These are phyloP conservation scores for Paedocypris micromegethes DNA, from an alignment of 2,797 vertebrate genomes.

Conservation along the genomic window DNA sequence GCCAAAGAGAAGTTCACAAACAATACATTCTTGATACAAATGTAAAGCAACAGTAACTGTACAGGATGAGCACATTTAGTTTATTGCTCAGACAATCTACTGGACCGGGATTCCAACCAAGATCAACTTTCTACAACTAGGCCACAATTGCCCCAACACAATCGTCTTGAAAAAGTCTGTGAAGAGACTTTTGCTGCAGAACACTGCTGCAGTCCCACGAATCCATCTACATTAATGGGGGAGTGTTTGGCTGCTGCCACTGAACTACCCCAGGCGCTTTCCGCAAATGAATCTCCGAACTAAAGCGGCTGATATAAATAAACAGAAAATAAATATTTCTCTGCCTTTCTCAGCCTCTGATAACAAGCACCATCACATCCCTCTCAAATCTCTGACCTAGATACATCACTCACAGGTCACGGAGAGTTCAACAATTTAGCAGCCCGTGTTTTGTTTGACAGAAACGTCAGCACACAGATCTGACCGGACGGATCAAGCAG, in stretches of 20 bases:
- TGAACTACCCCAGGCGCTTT: neutral
- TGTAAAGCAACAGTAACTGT: too few relatives aligned
- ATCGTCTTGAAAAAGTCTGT: too few relatives aligned
- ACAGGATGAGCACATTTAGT: too few relatives aligned
- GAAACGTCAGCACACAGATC: conserved; percentile 4
- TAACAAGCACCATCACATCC: conserved; percentile 6
- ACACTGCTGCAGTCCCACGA: neutral
- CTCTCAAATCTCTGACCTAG: conserved; percentile 5
- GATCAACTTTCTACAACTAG: too few relatives aligned
- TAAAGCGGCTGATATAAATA: conserved; percentile 10
- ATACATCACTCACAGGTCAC: conserved; percentile 13
- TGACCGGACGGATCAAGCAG: conserved; percentile 18
- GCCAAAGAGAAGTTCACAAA: too few relatives aligned
- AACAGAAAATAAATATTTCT: conserved; percentile 6
- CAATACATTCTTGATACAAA: too few relatives aligned
- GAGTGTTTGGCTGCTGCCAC: conserved; percentile 5
- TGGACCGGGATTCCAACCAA: too few relatives aligned
- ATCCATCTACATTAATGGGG: neutral
- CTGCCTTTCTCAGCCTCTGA: conserved; percentile 1
- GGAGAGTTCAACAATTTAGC: conserved; percentile 9
- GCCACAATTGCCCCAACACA: too few relatives aligned
- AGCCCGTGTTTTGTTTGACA: conserved; percentile 6
- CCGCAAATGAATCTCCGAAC: conserved; percentile 11
- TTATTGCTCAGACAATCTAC: too few relatives aligned
- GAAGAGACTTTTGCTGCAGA: too few relatives aligned